Conservation (phyloP, 1,140 invertebrate species). For the Drosophila yakuba region DNA sequence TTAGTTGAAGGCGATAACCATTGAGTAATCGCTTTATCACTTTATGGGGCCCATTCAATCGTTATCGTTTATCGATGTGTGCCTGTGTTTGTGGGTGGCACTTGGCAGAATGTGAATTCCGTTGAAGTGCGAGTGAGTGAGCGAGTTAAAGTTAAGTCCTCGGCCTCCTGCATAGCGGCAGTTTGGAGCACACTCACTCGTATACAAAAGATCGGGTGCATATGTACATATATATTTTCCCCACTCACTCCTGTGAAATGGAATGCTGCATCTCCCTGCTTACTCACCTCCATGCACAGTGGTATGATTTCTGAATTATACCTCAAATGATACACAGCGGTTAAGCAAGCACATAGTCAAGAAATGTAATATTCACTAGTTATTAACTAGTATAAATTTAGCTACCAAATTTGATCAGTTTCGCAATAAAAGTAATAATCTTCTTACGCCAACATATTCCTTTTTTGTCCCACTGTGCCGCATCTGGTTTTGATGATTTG, state of each 20-base stretch:
- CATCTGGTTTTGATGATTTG: conserved; percentile 25
- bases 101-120: conserved; percentile 14
- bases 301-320: not conserved
- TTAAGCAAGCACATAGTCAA: no score
- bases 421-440: not conserved
- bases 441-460: no score
- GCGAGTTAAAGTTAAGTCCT: conserved; percentile 30
- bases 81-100: conserved; percentile 5
- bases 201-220: not conserved
- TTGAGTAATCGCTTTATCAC: conserved; percentile 42
- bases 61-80: conserved; percentile 27
- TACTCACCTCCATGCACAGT: conserved; percentile 1
- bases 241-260: conserved; percentile 13
- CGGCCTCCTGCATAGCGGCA: conserved; percentile 45
- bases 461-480: not conserved
- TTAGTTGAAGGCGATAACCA: conserved; percentile 19
- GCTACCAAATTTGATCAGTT: not conserved
- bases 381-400: no score
- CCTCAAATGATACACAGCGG: not conserved
- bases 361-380: no score
- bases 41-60: conserved; percentile 17
- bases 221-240: not conserved
- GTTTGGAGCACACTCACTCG: conserved; percentile 6
- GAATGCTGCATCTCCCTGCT: not conserved
- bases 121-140: conserved; percentile 11